Percentiles rank a stretch among this genome's conserved stretches.
Conservation (phyloP, 35 echinoderm and acorn worm genomes). For the Hemicentrotus pulcherrimus region DNA sequence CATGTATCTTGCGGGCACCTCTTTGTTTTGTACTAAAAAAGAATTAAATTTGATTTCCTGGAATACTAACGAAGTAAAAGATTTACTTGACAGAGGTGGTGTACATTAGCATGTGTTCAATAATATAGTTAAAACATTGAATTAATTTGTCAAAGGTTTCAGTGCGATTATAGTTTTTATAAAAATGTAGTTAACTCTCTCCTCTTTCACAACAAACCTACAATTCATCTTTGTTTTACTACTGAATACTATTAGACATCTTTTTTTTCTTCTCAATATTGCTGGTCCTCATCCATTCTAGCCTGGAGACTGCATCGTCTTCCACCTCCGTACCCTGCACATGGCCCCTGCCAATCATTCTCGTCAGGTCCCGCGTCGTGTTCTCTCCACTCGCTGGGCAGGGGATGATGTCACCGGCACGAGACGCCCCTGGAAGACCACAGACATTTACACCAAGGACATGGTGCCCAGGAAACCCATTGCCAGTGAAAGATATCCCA, state of each 20-base stretch:
- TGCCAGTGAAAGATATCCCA: constrained; percentile 45
- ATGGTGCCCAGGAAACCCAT: constrained; percentile 20
- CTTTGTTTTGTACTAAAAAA: no score
- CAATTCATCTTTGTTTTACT: no score
- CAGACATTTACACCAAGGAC: constrained; percentile 30
- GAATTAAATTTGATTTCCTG: no score
- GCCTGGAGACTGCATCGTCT: constrained; percentile 60
- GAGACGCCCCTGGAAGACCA: constrained; percentile 53
- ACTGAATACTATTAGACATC: not conserved
- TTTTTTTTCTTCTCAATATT: not conserved
- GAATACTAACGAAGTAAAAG: no score
- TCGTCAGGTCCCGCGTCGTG: constrained; percentile 12
- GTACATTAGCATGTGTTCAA: no score
- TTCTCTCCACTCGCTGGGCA: constrained; percentile 56
- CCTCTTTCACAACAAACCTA: no score
- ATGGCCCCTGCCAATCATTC: constrained; percentile 54
- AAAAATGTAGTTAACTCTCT: no score
- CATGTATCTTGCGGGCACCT: no score
- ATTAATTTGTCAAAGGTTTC: no score
- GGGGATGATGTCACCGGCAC: constrained; percentile 57
- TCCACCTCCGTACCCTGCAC: constrained; percentile 52
- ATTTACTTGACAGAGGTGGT: no score
- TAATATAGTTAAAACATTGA: no score
- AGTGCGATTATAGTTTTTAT: no score
- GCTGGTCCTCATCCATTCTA: not conserved